These are phyloP conservation scores for Adineta ricciae DNA, from an alignment of 2,888 invertebrate genomes.

Conservation along the genomic window DNA sequence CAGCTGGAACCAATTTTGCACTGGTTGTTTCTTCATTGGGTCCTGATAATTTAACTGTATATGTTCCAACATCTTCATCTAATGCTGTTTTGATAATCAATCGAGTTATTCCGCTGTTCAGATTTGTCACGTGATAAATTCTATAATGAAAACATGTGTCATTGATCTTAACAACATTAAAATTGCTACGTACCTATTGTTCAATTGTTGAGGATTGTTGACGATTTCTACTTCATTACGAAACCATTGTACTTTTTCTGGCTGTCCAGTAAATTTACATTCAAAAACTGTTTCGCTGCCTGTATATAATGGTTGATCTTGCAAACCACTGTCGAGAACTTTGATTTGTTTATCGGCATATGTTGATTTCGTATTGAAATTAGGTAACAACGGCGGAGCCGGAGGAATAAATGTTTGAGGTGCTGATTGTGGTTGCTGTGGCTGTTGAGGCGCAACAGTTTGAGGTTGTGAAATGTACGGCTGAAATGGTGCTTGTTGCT, in stretches of 20 bases:
- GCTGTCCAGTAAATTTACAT: constrained; percentile 18
- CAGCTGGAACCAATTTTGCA: not conserved
- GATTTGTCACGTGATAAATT: not conserved
- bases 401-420: not conserved
- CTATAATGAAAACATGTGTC: no score
- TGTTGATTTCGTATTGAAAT: not conserved
- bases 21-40: not conserved
- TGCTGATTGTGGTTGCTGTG: not conserved
- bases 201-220: not conserved
- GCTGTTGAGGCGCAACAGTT: not conserved
- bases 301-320: not conserved
- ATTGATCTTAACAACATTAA: no score
- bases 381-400: not conserved
- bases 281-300: not conserved
- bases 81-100: not conserved
- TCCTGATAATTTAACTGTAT: not conserved
- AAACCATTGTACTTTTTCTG: not conserved
- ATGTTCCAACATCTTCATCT: constrained; percentile 1
- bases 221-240: not conserved
- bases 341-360: not conserved
- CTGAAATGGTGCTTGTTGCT: not conserved
- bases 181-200: not conserved
- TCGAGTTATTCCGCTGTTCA: not conserved
- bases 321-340: not conserved
- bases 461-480: not conserved